Percentiles rank a stretch among this genome's conserved stretches.
phyloP scores from a whole-genome alignment of 2,888 invertebrate genomes.

The Pseudococcus longispinus region DNA sequence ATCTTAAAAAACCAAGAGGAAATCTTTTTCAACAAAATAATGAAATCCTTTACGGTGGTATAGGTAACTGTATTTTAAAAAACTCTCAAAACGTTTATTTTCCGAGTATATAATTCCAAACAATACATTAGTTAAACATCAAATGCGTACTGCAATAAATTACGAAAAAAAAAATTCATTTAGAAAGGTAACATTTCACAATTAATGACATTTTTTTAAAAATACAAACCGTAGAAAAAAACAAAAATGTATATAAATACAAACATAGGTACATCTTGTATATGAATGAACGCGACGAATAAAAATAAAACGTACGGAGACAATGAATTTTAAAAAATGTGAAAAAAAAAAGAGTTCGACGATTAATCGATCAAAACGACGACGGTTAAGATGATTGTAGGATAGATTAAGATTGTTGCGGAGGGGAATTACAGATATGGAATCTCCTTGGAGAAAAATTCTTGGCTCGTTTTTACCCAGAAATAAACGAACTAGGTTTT shows the following conservation, averaged over 20 bases:
- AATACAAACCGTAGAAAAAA: neutral
- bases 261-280: neutral
- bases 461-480: neutral
- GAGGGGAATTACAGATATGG: neutral
- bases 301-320: neutral
- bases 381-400: conserved; percentile 10
- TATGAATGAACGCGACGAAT: neutral
- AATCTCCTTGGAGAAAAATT: neutral
- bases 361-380: neutral
- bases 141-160: neutral
- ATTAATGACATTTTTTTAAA: conserved; percentile 15
- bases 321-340: conserved; percentile 6
- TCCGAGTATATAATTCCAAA: neutral
- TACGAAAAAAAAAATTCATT: neutral
- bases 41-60: no score
- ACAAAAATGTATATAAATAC: conserved; percentile 11
- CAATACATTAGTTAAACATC: conserved; percentile 10
- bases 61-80: neutral
- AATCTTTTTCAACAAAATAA: no score
- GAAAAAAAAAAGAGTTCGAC: neutral
- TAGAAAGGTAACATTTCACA: conserved; percentile 24
- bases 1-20: no score
- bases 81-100: neutral
- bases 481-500: neutral
- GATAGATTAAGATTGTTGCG: neutral